A percentile compares a stretch with the other conserved stretches of the same genome.
phyloP scores from a whole-genome alignment of 2,113 vertebrate species.

The Suncus etruscus region DNA sequence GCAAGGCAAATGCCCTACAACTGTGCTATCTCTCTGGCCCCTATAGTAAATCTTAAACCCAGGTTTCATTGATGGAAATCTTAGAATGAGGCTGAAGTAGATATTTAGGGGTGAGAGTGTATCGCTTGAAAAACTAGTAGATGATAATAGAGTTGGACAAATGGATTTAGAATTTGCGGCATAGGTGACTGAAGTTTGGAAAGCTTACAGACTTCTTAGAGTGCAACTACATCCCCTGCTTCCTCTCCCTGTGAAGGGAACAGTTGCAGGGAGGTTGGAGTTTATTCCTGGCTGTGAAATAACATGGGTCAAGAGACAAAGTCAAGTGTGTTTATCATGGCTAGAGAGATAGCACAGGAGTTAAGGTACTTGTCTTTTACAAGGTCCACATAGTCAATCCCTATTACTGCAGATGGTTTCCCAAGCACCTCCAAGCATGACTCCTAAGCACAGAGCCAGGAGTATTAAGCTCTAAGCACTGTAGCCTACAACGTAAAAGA shows the following conservation, averaged over 20 bases:
- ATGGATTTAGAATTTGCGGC: not conserved
- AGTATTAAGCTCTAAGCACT: too few species aligned
- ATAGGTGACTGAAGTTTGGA: not conserved
- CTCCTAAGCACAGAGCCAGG: too few species aligned
- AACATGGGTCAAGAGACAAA: not conserved
- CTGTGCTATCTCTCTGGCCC: too few species aligned
- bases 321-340: not conserved
- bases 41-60: constrained; percentile 3
- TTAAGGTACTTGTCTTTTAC: too few species aligned
- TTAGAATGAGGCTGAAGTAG: not conserved
- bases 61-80: not conserved
- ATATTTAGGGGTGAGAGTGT: not conserved
- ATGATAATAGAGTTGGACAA: not conserved
- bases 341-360: too few species aligned
- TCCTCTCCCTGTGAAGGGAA: not conserved
- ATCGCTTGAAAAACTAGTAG: not conserved
- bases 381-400: too few species aligned
- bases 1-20: too few species aligned
- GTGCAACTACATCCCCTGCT: not conserved
- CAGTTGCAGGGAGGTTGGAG: not conserved
- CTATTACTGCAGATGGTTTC: too few species aligned
- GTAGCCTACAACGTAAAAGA: too few species aligned
- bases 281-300: too few species aligned
- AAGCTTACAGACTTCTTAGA: not conserved
- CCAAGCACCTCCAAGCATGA: too few species aligned